Conservation (phyloP, 2,113 vertebrate genomes). For the Lontra canadensis region DNA sequence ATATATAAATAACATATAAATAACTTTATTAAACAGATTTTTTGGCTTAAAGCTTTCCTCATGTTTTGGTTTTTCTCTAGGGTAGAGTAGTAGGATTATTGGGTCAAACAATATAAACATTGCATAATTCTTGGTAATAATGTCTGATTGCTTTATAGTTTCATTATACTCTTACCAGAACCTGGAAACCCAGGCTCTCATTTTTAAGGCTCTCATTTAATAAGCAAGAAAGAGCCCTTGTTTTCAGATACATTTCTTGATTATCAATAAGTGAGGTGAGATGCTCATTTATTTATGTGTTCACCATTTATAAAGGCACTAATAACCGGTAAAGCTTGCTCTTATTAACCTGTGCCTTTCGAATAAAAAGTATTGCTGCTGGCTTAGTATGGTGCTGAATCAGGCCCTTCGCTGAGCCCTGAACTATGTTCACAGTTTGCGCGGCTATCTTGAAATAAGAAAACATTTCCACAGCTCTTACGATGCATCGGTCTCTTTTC, state of each 20-base stretch:
- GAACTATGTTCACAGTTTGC: neutral
- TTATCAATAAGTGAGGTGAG: neutral
- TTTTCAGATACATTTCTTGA: constrained; percentile 33
- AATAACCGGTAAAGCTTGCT: neutral
- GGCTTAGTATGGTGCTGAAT: neutral
- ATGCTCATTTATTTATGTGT: neutral
- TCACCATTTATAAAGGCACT: neutral
- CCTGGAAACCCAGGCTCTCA: neutral
- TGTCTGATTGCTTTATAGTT: constrained; percentile 39
- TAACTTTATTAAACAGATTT: neutral
- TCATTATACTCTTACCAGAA: neutral
- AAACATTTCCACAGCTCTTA: neutral
- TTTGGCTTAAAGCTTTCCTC: constrained; percentile 13
- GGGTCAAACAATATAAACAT: neutral
- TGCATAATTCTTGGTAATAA: neutral
- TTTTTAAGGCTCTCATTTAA: constrained; percentile 8
- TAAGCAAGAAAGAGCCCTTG: neutral
- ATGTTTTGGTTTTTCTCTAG: neutral
- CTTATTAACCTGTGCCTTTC: neutral
- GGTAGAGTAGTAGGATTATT: neutral
- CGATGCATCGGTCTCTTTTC: neutral
- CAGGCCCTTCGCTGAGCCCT: accelerated
- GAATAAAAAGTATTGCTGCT: neutral
- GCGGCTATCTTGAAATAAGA: neutral
- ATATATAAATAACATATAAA: neutral